phyloP scores from a whole-genome alignment of 2,797 vertebrate species.

The Rhynchonycteris naso region DNA sequence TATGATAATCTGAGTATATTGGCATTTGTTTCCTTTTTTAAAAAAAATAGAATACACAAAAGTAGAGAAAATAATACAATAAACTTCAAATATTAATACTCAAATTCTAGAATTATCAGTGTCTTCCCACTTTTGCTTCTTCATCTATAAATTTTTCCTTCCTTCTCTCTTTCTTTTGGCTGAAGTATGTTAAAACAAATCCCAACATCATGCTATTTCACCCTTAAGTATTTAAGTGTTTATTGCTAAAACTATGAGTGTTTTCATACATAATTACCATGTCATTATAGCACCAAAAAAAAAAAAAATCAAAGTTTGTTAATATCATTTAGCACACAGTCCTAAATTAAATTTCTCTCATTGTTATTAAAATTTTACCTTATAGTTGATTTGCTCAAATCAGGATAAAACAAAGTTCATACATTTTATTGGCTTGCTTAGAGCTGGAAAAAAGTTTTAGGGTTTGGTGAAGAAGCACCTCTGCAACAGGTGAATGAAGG shows the following conservation, averaged over 20 bases:
- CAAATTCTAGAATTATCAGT: not conserved
- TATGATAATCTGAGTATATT: not conserved
- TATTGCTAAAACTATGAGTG: not conserved
- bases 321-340: not conserved
- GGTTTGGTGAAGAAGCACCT: not conserved
- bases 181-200: not conserved
- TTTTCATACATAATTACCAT: not conserved
- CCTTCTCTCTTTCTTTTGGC: not conserved
- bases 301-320: not conserved
- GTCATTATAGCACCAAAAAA: not conserved
- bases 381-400: slow-evolving; percentile 4
- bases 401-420: not conserved
- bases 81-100: slow-evolving; percentile 17
- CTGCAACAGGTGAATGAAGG: not conserved
- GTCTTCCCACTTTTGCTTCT: not conserved
- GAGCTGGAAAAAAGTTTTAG: not conserved
- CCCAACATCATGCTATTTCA: not conserved
- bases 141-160: not conserved
- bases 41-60: not conserved
- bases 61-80: not conserved
- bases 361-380: not conserved
- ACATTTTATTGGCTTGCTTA: not conserved
- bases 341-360: not conserved
- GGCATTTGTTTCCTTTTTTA: not conserved
- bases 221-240: not conserved